phyloP scores from a whole-genome alignment of 2,113 vertebrate species.

The Ancistrus triradiatus region DNA sequence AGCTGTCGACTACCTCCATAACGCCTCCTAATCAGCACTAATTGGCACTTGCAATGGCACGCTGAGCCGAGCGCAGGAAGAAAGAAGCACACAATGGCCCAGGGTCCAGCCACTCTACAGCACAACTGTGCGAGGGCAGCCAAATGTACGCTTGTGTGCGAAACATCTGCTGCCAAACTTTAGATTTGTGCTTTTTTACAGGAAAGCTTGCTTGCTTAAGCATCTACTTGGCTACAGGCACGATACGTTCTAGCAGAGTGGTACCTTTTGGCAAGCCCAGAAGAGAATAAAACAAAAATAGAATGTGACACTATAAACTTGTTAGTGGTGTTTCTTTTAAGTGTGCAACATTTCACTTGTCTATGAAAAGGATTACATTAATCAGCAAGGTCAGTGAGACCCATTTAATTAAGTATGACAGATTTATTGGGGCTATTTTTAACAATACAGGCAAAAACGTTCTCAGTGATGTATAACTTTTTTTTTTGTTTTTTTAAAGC shows the following conservation, averaged over 20 bases:
- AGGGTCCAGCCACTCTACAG: constrained; percentile 28
- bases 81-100: constrained; percentile 19
- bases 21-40: constrained; percentile 57
- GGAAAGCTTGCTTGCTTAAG: not conserved
- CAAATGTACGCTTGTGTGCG: constrained; percentile 3
- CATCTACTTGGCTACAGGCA: not conserved
- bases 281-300: not conserved
- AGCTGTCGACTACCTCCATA: constrained; percentile 44
- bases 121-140: not conserved
- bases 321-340: constrained; percentile 26
- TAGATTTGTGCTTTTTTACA: not conserved
- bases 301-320: constrained; percentile 12
- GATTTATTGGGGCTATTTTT: constrained; percentile 13
- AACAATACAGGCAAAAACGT: no score
- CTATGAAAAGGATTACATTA: constrained; percentile 24
- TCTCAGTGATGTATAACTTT: no score
- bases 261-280: constrained; percentile 2
- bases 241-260: not conserved
- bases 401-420: no score
- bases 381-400: constrained; percentile 9
- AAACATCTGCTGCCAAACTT: constrained; percentile 12
- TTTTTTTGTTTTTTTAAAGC: no score
- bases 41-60: constrained; percentile 60
- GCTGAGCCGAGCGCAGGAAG: constrained; percentile 41
- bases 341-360: constrained; percentile 6